Percentiles rank a stretch among this genome's conserved stretches.
Evolutionary conservation across 2,113 vertebrate species (phyloP).

Genomic region (Dicerorhinus sumatrensis): DNA sequence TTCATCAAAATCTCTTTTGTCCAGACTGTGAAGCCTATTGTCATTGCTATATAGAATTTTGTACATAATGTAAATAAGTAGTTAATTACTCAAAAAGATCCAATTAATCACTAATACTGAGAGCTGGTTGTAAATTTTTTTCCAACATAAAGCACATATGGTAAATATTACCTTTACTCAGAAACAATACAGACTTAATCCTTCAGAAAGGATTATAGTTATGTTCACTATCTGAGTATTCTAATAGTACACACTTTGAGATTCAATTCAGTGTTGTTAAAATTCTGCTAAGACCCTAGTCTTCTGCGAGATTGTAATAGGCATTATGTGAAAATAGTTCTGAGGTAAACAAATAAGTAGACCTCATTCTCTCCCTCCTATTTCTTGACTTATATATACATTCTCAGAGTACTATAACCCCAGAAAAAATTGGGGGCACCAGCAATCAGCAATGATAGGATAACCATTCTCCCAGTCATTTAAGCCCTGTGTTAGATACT

Average conservation of each 20-base stretch:
- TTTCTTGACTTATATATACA: neutral
- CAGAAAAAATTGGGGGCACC: neutral
- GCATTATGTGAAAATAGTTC: neutral
- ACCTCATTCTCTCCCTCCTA: neutral
- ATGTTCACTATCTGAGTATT: neutral
- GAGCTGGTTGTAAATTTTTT: neutral
- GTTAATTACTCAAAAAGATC: neutral
- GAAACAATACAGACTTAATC: neutral
- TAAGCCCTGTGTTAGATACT: neutral
- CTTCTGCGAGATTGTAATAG: neutral
- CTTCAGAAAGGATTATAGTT: neutral
- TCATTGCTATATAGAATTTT: neutral
- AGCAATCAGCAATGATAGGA: neutral
- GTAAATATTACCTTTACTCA: conserved; percentile 11
- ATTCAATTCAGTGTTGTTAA: conserved; percentile 13
- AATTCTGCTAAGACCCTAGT: neutral
- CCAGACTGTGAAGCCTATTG: neutral
- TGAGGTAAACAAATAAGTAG: neutral
- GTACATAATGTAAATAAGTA: conserved; percentile 4
- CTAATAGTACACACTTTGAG: neutral
- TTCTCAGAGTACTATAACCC: neutral
- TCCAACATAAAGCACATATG: neutral
- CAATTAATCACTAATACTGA: neutral
- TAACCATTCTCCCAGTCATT: neutral
- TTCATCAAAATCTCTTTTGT: conserved; percentile 55